Evolutionary conservation across 37 sponge, comb jelly and placozoan species (phyloP).

Genomic region (Agelas oroides): DNA sequence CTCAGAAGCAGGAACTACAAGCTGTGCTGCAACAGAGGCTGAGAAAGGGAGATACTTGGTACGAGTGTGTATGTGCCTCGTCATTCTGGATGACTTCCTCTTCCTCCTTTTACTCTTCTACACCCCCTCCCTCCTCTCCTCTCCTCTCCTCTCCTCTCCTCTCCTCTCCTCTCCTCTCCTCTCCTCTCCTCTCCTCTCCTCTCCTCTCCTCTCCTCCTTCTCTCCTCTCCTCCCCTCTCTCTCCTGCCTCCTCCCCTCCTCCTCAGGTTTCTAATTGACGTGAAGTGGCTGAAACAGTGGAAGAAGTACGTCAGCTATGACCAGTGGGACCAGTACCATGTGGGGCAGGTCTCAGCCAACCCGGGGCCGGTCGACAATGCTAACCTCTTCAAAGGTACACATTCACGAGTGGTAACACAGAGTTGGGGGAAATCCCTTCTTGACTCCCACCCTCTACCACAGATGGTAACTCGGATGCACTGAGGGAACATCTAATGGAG

Average conservation of each 20-base stretch:
- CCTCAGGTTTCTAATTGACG: conserved; percentile 69
- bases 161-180: too few relatives aligned
- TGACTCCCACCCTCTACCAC: neutral
- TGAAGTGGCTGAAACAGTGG: conserved; percentile 94
- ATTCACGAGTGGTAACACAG: too few relatives aligned
- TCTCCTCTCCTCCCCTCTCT: too few relatives aligned
- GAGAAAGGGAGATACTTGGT: conserved; percentile 74
- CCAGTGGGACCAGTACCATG: conserved; percentile 64
- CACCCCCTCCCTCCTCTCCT: too few relatives aligned
- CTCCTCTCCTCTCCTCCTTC: too few relatives aligned
- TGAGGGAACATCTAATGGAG: conserved; percentile 84
- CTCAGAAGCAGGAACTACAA: conserved; percentile 35
- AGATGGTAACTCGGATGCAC: neutral
- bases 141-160: too few relatives aligned
- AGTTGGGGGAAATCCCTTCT: too few relatives aligned
- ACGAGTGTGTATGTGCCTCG: neutral
- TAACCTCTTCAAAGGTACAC: conserved; percentile 73
- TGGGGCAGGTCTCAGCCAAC: conserved; percentile 67
- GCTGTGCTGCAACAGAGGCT: conserved; percentile 46
- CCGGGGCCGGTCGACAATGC: conserved; percentile 96
- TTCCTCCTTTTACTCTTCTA: too few relatives aligned
- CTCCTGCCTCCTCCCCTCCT: neutral
- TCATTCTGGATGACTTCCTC: too few relatives aligned
- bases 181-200: too few relatives aligned
- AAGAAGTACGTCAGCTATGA: conserved; percentile 94